Evolutionary conservation across 2,113 vertebrate genomes (phyloP).

Genomic region (Indri indri): DNA sequence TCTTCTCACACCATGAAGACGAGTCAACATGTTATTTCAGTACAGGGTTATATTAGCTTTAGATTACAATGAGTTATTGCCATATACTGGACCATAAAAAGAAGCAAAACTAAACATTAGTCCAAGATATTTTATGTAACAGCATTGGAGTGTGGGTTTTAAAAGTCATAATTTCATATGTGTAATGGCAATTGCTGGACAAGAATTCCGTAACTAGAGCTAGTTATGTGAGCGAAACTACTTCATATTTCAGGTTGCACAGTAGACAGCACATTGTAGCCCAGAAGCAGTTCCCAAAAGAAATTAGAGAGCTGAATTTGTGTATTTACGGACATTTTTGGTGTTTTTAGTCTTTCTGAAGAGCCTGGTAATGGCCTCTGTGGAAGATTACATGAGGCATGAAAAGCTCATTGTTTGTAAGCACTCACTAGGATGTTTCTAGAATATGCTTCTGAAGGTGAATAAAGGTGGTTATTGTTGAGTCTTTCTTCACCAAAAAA

Average conservation of each 20-base stretch:
- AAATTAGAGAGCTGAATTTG: background rate
- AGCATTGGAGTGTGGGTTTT: background rate
- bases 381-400: background rate
- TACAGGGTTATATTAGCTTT: background rate
- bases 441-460: slow-evolving; percentile 53
- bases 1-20: background rate
- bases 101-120: background rate
- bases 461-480: slow-evolving; percentile 72
- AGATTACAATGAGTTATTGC: background rate
- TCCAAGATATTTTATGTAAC: background rate
- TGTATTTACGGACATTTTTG: background rate
- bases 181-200: background rate
- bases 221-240: background rate
- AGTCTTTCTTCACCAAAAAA: slow-evolving; percentile 71
- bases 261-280: background rate
- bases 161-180: background rate
- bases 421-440: slow-evolving; percentile 34
- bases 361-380: slow-evolving; percentile 52
- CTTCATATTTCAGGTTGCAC: background rate
- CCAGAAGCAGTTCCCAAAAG: slow-evolving; percentile 28
- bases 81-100: background rate
- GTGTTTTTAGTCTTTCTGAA: background rate
- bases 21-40: background rate
- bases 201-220: background rate
- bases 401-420: slow-evolving; percentile 60